phyloP scores from a whole-genome alignment of 1,140 invertebrate species.

The Procambarus clarkii region DNA sequence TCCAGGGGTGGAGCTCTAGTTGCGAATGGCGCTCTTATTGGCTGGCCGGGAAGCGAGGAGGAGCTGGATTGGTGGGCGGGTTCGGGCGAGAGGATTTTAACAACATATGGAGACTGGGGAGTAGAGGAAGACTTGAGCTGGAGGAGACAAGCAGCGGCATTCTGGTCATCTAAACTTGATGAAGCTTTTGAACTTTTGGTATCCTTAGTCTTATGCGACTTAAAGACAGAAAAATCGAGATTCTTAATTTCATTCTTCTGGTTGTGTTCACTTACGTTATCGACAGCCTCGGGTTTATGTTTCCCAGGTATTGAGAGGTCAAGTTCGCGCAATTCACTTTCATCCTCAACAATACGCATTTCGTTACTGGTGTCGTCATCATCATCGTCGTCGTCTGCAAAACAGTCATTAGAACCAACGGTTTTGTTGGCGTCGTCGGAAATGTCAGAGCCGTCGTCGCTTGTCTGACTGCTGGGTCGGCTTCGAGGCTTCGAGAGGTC shows the following conservation, averaged over 20 bases:
- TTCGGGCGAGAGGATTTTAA: constrained; percentile 61
- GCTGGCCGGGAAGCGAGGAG: constrained; percentile 45
- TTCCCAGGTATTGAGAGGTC: constrained; percentile 53
- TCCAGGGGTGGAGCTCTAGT: constrained; percentile 54
- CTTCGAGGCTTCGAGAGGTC: constrained; percentile 49
- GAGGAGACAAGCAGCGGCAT: constrained; percentile 58
- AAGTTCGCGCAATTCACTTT: constrained; percentile 55
- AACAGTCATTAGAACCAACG: constrained; percentile 59
- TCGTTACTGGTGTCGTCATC: constrained; percentile 64
- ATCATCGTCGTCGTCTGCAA: constrained; percentile 61
- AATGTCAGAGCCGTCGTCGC: constrained; percentile 59
- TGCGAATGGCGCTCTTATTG: constrained; percentile 33
- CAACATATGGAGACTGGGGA: constrained; percentile 56
- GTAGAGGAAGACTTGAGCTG: constrained; percentile 66
- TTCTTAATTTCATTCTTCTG: constrained; percentile 36
- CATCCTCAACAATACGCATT: constrained; percentile 63
- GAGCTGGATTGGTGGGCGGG: constrained; percentile 63
- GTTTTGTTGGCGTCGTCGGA: constrained; percentile 63
- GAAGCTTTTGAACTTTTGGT: constrained; percentile 32
- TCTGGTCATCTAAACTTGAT: constrained; percentile 58
- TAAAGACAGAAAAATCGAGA: constrained; percentile 36
- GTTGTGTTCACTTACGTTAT: constrained; percentile 24
- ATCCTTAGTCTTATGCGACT: constrained; percentile 16
- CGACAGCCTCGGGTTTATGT: background rate
- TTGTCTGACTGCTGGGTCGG: constrained; percentile 8